Percentiles rank a stretch among this genome's conserved stretches.
These are phyloP conservation scores for Trichonephila clavipes DNA, from an alignment of 1,140 invertebrate species.

Conservation along the genomic window DNA sequence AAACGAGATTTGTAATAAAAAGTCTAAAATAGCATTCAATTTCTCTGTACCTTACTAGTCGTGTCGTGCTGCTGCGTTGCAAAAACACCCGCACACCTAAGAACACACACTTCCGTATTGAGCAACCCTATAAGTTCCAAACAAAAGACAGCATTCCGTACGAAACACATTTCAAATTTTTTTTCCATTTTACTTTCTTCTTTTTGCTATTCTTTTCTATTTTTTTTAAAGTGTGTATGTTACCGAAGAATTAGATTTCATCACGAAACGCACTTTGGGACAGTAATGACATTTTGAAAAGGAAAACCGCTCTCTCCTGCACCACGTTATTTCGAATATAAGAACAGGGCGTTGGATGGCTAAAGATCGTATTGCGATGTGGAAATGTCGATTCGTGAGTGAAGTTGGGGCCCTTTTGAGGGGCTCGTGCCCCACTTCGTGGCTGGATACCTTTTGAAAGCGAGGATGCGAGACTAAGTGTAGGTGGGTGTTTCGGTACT, in stretches of 20 bases:
- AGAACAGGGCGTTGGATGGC: neutral
- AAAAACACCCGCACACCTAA: neutral
- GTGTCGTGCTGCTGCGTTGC: neutral
- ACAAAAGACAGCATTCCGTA: conserved; percentile 56
- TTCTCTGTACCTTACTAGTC: neutral
- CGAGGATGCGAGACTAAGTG: conserved; percentile 48
- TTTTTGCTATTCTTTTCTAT: neutral
- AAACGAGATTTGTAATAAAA: too few species aligned
- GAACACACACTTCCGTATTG: conserved; percentile 18
- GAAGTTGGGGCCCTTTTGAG: conserved; percentile 48
- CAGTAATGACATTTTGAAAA: conserved; percentile 57
- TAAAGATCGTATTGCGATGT: conserved; percentile 43
- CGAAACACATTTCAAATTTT: neutral
- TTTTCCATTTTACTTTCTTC: neutral
- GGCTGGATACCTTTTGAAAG: conserved; percentile 36
- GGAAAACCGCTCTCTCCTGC: neutral
- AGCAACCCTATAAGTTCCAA: conserved; percentile 6
- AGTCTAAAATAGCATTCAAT: neutral
- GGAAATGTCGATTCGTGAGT: conserved; percentile 44
- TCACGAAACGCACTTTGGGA: conserved; percentile 1
- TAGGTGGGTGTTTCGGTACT: conserved; percentile 49
- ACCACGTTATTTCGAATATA: neutral
- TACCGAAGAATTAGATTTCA: conserved; percentile 29
- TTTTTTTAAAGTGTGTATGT: conserved; percentile 2
- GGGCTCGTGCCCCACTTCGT: conserved; percentile 57